Conservation (phyloP, 2,113 vertebrate species). For the Pitta sordida region DNA sequence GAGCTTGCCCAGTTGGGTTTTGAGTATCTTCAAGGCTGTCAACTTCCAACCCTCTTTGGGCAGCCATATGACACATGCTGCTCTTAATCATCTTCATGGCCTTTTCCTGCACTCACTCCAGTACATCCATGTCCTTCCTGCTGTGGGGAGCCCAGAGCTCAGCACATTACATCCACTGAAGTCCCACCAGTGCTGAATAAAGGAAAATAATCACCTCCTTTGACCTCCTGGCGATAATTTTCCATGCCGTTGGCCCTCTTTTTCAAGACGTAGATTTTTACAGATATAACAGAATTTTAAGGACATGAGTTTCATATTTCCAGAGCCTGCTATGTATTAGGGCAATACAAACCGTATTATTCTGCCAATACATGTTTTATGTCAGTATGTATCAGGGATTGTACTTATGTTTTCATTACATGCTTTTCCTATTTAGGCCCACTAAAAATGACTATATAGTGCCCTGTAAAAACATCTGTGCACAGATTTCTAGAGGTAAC, state of each 20-base stretch:
- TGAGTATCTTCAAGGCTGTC: not conserved
- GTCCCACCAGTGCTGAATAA: not conserved
- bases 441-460: not conserved
- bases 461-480: conserved; percentile 11
- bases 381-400: not conserved
- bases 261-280: not conserved
- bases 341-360: not conserved
- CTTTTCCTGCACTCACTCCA: not conserved
- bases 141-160: not conserved
- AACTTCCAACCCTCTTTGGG: not conserved
- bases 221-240: not conserved
- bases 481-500: not conserved
- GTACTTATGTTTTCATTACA: not conserved
- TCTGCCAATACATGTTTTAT: not conserved
- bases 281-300: not conserved
- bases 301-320: not conserved
- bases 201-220: not conserved
- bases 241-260: not conserved
- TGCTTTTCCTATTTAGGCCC: not conserved
- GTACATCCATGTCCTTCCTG: not conserved
- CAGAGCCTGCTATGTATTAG: not conserved
- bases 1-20: not conserved
- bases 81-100: not conserved
- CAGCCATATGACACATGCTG: not conserved
- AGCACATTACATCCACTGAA: not conserved